These are phyloP conservation scores for Sternotherus odoratus DNA, from an alignment of 2,797 vertebrate species.

Conservation along the genomic window DNA sequence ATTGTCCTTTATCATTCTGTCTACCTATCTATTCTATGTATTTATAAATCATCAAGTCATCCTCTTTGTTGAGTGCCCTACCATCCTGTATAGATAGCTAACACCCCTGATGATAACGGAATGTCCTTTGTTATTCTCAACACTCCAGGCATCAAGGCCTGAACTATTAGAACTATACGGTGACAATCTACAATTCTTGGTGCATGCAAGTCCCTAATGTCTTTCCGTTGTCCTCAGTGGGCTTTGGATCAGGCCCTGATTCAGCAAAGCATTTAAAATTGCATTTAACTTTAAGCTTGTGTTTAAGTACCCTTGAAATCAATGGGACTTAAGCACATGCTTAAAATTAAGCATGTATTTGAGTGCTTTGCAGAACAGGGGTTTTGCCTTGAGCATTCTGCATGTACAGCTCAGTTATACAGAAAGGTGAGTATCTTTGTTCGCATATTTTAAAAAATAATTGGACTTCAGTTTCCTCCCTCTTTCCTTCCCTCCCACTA, in stretches of 20 bases:
- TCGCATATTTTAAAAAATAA: background rate
- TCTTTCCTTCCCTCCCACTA: background rate
- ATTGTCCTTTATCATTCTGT: background rate
- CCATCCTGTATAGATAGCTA: background rate
- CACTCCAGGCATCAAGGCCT: background rate
- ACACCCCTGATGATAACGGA: background rate
- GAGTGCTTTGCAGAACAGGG: background rate
- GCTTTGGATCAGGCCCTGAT: background rate
- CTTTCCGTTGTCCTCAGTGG: background rate
- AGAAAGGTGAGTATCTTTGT: background rate
- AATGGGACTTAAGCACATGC: background rate
- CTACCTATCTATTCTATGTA: background rate
- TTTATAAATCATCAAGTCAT: background rate
- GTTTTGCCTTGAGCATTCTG: background rate
- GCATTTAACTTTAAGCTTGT: background rate
- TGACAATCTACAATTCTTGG: background rate
- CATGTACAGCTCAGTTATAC: background rate
- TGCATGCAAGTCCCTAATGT: background rate
- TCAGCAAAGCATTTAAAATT: background rate
- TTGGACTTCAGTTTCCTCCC: background rate
- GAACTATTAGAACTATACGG: background rate
- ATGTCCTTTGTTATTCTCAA: accelerated
- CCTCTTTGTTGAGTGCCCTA: background rate
- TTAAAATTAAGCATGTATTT: background rate
- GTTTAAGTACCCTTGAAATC: background rate